Conservation (phyloP, 2,888 invertebrate genomes). For the Hypsopygia costalis region DNA sequence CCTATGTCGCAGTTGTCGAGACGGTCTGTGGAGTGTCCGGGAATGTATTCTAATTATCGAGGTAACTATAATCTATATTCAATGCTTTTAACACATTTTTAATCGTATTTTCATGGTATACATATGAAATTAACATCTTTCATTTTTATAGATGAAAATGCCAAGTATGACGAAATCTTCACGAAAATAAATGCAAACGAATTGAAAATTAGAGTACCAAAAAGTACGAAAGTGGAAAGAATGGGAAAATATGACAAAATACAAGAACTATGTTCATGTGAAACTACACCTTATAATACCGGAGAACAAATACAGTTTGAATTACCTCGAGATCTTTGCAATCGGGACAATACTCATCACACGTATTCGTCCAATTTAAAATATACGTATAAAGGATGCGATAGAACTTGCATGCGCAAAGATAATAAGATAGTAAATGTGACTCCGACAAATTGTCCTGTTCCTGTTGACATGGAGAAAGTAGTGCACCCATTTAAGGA, state of each 20-base stretch:
- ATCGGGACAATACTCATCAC: slow-evolving; percentile 39
- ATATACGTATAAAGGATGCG: slow-evolving; percentile 52
- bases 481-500: slow-evolving; percentile 56
- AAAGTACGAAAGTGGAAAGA: slow-evolving; percentile 56
- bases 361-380: slow-evolving; percentile 56
- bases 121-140: no score
- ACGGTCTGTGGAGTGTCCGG: slow-evolving; percentile 24
- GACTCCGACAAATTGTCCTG: slow-evolving; percentile 63
- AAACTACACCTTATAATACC: slow-evolving; percentile 53
- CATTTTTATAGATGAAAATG: slow-evolving; percentile 41
- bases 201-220: slow-evolving; percentile 68
- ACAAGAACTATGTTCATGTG: slow-evolving; percentile 64
- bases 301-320: slow-evolving; percentile 71
- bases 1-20: slow-evolving; percentile 44
- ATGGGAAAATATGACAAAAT: slow-evolving; percentile 59
- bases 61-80: slow-evolving; percentile 25
- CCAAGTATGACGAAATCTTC: slow-evolving; percentile 66
- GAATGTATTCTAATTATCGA: slow-evolving; percentile 19
- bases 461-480: slow-evolving; percentile 63
- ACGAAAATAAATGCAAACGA: slow-evolving; percentile 71
- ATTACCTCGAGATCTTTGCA: slow-evolving; percentile 47
- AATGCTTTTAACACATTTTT: not conserved
- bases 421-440: slow-evolving; percentile 54
- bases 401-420: slow-evolving; percentile 40
- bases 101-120: no score